Evolutionary conservation across 2,797 vertebrate genomes (phyloP), one percentile per base, ranked within the genome.

Genomic region (Cottoperca gobio): DNA sequence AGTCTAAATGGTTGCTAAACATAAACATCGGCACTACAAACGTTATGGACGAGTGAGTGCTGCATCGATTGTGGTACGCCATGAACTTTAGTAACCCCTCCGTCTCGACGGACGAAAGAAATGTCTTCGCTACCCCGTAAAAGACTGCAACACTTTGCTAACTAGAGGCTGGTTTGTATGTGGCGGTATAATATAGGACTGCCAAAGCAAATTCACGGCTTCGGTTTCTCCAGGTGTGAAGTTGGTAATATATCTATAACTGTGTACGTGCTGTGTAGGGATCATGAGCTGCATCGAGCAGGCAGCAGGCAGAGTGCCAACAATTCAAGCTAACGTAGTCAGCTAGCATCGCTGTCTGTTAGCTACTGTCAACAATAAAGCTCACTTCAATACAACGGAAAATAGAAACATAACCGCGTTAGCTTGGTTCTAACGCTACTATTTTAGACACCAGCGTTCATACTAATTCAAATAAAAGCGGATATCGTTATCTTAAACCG

Each of bases 61-160:
- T 81, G 89, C 86, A 80, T 73, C 73, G 66, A 83, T 63, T 46
- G 66, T 63, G 70, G 31, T 76, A 60, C 80, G 28, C 53, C 46
- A 86, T 92, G 93, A 94, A 93, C 94, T 94, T 63, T 73, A 93
- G 88, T 95, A 94, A 95, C 91, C 94, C 73, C 83, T 50, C 45
- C 2, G 84, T 89, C 87, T 83, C 50, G 64, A 82, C 80, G 9
- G 49, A 59, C 59, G 72, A 16, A 61, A 49, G 49, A 55, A 65
- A 39, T 28, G 24, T 70, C n/a, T 2, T 2, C 59, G 69, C 65
- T 82, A 5, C 40, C 37, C 60, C 63, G 78, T 62, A 85, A 74
- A 81, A 68, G 12, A 75, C 73, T 42, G 83, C 76, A 87, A 82
- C 73, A 62, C 42, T 77, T 58, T 35, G 31, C 63, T 50, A 73